Conservation (phyloP, 2,888 invertebrate species). For the Brachynemurus nebulosus region DNA sequence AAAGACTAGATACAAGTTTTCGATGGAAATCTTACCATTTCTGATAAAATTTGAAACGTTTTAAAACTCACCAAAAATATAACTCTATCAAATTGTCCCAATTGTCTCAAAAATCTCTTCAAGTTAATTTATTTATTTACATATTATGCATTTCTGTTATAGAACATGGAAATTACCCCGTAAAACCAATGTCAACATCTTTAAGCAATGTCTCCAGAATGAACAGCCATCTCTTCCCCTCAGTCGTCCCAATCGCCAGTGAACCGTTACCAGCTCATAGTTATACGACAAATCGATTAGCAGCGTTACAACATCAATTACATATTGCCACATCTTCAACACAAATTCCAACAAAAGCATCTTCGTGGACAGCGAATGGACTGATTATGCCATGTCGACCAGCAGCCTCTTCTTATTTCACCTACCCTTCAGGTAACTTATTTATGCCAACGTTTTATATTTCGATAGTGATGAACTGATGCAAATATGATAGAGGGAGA, state of each 20-base stretch:
- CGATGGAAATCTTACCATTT: no score
- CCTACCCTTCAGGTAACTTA: conserved; percentile 5
- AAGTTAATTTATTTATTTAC: no score
- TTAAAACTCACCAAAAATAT: no score
- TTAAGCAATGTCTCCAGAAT: conserved; percentile 30
- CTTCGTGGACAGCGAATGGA: conserved; percentile 43
- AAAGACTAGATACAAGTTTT: no score
- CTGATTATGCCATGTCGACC: conserved; percentile 41
- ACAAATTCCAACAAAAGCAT: conserved; percentile 26
- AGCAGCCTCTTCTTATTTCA: conserved; percentile 11
- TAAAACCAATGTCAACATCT: conserved; percentile 34
- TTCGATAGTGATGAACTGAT: no score
- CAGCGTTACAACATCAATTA: conserved; percentile 37
- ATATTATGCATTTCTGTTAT: no score
- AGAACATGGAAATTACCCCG: no score
- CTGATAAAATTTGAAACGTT: no score
- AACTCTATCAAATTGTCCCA: no score
- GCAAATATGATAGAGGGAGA: no score
- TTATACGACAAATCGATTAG: conserved; percentile 35
- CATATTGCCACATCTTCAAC: conserved; percentile 37
- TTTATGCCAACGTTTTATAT: no score
- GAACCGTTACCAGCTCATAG: conserved; percentile 22
- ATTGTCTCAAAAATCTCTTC: no score
- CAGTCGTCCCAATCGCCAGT: conserved; percentile 23
- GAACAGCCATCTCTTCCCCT: conserved; percentile 28